phyloP scores from a whole-genome alignment of 2,113 vertebrate genomes.

The Chaetodon auriga region DNA sequence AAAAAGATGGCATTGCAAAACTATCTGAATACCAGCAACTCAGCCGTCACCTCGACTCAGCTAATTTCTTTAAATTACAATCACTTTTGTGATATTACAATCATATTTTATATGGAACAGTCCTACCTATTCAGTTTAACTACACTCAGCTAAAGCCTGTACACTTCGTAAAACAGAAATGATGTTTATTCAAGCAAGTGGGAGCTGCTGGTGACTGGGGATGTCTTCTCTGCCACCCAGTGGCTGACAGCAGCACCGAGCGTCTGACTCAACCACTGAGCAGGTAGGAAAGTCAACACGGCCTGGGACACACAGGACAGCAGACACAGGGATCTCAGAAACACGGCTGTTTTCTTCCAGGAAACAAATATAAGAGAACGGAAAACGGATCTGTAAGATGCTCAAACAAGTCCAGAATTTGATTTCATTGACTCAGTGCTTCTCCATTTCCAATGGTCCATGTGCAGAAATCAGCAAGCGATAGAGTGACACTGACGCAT shows the following conservation, averaged over 20 bases:
- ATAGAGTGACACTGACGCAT: background rate
- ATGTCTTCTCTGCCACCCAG: background rate
- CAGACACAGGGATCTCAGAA: background rate
- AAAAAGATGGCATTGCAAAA: slow-evolving; percentile 34
- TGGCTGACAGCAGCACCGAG: background rate
- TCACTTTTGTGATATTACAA: slow-evolving; percentile 66
- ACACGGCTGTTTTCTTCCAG: background rate
- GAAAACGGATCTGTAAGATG: background rate
- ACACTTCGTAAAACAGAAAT: slow-evolving; percentile 32
- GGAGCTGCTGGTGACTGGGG: slow-evolving; percentile 22
- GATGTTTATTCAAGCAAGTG: slow-evolving; percentile 2
- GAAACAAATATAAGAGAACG: background rate
- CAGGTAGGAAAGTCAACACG: slow-evolving; percentile 1
- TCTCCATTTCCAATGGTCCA: background rate
- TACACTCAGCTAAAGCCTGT: slow-evolving; percentile 43
- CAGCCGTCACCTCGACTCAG: slow-evolving; percentile 27
- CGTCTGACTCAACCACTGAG: background rate
- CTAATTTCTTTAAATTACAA: slow-evolving; percentile 61
- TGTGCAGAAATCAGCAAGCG: slow-evolving; percentile 9
- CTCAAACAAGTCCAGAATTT: background rate
- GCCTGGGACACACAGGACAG: slow-evolving; percentile 6
- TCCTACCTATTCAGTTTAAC: slow-evolving; percentile 24
- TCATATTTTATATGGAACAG: slow-evolving; percentile 55
- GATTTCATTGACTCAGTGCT: background rate
- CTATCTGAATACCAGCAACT: slow-evolving; percentile 33